Evolutionary conservation across 2,113 vertebrate species (phyloP).

Genomic region (Salvelinus alpinus): DNA sequence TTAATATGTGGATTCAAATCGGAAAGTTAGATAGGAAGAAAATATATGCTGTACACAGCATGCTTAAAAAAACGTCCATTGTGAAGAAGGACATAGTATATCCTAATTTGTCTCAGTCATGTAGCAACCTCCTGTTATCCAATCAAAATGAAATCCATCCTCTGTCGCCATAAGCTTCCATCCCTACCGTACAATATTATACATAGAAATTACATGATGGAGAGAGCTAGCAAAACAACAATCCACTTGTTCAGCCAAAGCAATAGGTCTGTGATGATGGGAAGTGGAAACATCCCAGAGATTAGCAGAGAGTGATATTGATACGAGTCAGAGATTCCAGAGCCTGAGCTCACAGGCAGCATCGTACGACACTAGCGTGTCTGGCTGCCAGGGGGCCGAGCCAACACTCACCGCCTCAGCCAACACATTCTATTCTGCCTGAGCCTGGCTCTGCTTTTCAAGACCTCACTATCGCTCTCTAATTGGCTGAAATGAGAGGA

Average conservation of each 20-base stretch:
- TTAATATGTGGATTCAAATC: too few species aligned
- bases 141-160: not conserved
- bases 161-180: not conserved
- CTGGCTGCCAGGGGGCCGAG: constrained; percentile 56
- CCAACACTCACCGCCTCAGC: constrained; percentile 30
- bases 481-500: constrained; percentile 72
- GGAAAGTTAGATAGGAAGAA: too few species aligned
- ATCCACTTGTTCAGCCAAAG: constrained; percentile 58
- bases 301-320: constrained; percentile 64
- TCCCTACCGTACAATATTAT: not conserved
- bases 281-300: constrained; percentile 61
- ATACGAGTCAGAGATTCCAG: constrained; percentile 37
- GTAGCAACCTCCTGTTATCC: not conserved
- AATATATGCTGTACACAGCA: too few species aligned
- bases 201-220: not conserved
- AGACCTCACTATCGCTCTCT: constrained; percentile 65
- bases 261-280: constrained; percentile 50
- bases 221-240: constrained; percentile 48
- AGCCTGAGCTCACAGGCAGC: not conserved
- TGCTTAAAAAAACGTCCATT: too few species aligned
- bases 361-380: constrained; percentile 47
- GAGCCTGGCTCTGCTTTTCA: constrained; percentile 57
- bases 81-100: too few species aligned
- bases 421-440: constrained; percentile 62
- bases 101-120: not conserved